A percentile compares a stretch with the other conserved stretches of the same genome.
Evolutionary conservation across 2,113 vertebrate genomes (phyloP).

Genomic region (Cinclus mexicanus): DNA sequence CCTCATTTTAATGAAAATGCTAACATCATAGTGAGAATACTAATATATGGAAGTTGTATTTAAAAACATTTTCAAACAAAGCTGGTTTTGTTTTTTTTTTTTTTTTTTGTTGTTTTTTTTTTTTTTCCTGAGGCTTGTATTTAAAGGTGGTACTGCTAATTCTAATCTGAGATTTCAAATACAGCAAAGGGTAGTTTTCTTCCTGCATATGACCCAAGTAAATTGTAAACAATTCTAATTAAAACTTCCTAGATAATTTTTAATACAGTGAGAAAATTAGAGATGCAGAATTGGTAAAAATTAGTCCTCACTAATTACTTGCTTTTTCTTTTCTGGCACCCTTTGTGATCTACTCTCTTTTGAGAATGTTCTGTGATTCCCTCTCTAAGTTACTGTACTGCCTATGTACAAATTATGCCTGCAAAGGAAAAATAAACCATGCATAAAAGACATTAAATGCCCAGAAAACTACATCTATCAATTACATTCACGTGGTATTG

Average conservation of each 20-base stretch:
- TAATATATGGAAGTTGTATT: not conserved
- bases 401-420: not conserved
- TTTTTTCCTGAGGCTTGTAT: not conserved
- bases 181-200: not conserved
- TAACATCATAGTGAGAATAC: not conserved
- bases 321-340: not conserved
- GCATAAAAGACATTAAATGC: not conserved
- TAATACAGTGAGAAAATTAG: not conserved
- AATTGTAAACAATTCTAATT: not conserved
- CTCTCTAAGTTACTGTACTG: not conserved
- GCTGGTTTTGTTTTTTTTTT: not conserved
- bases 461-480: not conserved
- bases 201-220: not conserved
- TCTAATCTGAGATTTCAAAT: not conserved
- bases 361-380: not conserved
- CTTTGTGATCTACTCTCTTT: not conserved
- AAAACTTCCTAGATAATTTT: not conserved
- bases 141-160: not conserved
- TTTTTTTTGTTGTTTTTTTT: no score
- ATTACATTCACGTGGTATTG: not conserved
- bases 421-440: not conserved
- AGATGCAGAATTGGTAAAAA: not conserved
- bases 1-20: not conserved
- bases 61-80: not conserved
- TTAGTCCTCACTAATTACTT: not conserved